Conservation (phyloP, 37 sponge, comb jelly and placozoan species). For the Halisarca cf. caerulea region DNA sequence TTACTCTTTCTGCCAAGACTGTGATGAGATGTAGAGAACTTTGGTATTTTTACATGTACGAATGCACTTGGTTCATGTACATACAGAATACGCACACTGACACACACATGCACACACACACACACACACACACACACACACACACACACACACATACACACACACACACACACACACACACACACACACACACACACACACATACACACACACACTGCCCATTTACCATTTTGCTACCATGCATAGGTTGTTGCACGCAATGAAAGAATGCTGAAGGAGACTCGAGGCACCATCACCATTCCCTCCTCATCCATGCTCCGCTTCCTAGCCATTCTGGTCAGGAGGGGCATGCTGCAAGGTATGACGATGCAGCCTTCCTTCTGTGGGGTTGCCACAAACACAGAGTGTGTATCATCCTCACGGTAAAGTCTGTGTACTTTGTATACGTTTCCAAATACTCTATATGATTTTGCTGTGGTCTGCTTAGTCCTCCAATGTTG, state of each 20-base stretch:
- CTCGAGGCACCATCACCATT: slow-evolving; percentile 70
- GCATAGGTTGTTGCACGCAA: slow-evolving; percentile 65
- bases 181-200: no score
- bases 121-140: no score
- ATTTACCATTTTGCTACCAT: neutral
- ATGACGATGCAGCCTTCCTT: neutral
- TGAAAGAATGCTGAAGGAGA: slow-evolving; percentile 80
- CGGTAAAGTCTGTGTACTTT: no score
- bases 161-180: no score
- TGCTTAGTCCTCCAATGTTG: no score
- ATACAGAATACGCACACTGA: neutral
- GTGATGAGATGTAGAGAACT: neutral
- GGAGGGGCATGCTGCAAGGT: slow-evolving; percentile 48
- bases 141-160: no score
- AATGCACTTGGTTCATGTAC: neutral
- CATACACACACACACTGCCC: no score
- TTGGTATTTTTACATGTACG: neutral
- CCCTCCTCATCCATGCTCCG: slow-evolving; percentile 69
- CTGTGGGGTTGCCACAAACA: no score
- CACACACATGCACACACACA: no score
- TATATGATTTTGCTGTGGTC: no score
- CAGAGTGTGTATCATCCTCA: no score
- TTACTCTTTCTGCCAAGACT: neutral
- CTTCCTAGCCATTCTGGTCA: slow-evolving; percentile 65
- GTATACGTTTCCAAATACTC: no score